phyloP scores from a whole-genome alignment of 2,797 vertebrate species.

The Meda fulgida region DNA sequence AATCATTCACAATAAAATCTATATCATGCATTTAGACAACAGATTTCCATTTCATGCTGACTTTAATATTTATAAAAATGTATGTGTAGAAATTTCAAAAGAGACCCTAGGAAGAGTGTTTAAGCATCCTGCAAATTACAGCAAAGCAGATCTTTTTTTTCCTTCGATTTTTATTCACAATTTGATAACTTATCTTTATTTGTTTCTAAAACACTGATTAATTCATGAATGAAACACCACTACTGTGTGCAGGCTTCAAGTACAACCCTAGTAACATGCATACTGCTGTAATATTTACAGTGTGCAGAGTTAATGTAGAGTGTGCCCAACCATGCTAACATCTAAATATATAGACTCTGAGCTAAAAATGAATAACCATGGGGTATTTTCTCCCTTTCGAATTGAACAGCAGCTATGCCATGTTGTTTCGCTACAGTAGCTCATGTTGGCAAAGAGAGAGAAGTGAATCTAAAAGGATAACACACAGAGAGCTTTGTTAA shows the following conservation, averaged over 20 bases:
- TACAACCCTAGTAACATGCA: background rate
- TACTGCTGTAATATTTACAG: background rate
- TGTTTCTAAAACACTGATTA: background rate
- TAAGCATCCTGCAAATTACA: background rate
- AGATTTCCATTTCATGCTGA: background rate
- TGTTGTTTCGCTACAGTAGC: slow-evolving; percentile 35
- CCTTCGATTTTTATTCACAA: background rate
- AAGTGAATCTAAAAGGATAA: slow-evolving; percentile 45
- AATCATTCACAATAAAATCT: too few species aligned
- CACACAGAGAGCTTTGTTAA: slow-evolving; percentile 54
- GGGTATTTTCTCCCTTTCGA: slow-evolving; percentile 13
- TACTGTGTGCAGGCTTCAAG: background rate
- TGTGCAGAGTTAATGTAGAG: background rate
- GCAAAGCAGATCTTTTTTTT: background rate
- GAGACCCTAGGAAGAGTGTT: background rate
- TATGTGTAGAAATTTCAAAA: background rate
- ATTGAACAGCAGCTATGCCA: slow-evolving; percentile 33
- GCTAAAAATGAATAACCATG: slow-evolving; percentile 22
- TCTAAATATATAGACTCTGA: slow-evolving; percentile 28
- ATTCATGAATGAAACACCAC: background rate
- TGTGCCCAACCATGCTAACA: background rate
- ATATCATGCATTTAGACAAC: background rate
- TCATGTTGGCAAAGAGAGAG: slow-evolving; percentile 27
- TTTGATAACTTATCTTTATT: background rate
- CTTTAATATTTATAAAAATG: background rate